Conservation (phyloP, 1,140 invertebrate genomes). For the Drosophila azteca region DNA sequence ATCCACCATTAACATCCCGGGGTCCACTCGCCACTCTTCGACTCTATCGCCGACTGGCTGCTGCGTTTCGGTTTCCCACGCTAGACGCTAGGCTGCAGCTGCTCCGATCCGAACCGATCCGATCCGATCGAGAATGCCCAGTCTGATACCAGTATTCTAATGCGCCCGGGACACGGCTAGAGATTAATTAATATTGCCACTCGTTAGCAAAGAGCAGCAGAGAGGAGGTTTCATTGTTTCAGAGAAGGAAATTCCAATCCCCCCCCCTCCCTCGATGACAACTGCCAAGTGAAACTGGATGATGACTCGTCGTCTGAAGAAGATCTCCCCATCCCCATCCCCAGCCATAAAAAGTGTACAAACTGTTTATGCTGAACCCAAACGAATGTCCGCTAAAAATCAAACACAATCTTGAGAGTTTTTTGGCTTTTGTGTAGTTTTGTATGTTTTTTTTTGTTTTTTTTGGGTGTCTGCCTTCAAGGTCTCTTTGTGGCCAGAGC, state of each 20-base stretch:
- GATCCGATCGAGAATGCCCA: conserved; percentile 47
- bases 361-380: conserved; percentile 31
- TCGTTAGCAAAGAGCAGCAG: conserved; percentile 17
- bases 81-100: conserved; percentile 44
- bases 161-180: conserved; percentile 43
- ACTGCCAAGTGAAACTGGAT: conserved; percentile 1
- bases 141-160: conserved; percentile 49
- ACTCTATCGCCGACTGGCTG: not conserved
- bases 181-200: conserved; percentile 59
- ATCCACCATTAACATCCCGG: not conserved
- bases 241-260: conserved; percentile 28
- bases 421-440: conserved; percentile 26
- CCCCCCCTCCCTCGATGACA: conserved; percentile 5
- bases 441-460: conserved; percentile 13
- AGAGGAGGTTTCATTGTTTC: conserved; percentile 29
- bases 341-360: not conserved
- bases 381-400: conserved; percentile 44
- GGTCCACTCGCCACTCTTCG: not conserved
- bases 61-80: conserved; percentile 37
- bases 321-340: not conserved
- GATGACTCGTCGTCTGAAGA: conserved; percentile 14
- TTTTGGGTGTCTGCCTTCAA: conserved; percentile 34
- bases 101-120: conserved; percentile 33
- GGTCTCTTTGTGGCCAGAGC: conserved; percentile 36
- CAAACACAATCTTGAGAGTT: conserved; percentile 48